Conservation (phyloP, 2,797 vertebrate genomes). For the Crenuchus spilurus region DNA sequence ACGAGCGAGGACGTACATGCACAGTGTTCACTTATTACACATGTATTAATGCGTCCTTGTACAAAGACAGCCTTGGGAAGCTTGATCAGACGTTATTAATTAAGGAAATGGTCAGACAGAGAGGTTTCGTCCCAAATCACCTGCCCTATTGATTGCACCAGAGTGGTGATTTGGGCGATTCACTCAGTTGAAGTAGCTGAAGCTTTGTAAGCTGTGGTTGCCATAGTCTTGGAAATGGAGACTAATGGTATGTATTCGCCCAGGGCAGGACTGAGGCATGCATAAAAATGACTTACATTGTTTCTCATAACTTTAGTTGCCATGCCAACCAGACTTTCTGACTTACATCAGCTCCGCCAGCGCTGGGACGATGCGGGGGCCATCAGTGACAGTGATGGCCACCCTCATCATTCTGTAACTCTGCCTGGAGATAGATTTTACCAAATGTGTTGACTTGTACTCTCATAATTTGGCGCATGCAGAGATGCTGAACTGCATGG, state of each 20-base stretch:
- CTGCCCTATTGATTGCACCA: neutral
- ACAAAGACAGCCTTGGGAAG: neutral
- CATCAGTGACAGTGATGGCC: slow-evolving; percentile 19
- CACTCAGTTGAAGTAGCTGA: slow-evolving; percentile 17
- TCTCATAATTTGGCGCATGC: neutral
- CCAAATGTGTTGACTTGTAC: neutral
- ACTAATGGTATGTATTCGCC: slow-evolving; percentile 51
- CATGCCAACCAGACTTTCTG: slow-evolving; percentile 41
- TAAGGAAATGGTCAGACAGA: slow-evolving; percentile 20
- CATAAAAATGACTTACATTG: slow-evolving; percentile 48
- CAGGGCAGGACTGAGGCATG: slow-evolving; percentile 48
- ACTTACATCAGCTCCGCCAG: slow-evolving; percentile 3
- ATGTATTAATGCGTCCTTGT: neutral
- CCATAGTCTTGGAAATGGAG: slow-evolving; percentile 29
- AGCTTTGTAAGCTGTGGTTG: slow-evolving; percentile 32
- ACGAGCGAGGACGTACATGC: too few species aligned
- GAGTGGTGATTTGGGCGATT: slow-evolving; percentile 27
- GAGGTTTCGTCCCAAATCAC: neutral
- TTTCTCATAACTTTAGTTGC: slow-evolving; percentile 45
- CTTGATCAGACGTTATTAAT: slow-evolving; percentile 20
- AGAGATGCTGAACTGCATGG: neutral
- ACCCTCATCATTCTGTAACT: slow-evolving; percentile 12
- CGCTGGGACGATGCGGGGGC: slow-evolving; percentile 24
- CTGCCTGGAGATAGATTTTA: neutral
- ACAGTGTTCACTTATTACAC: neutral